Evolutionary conservation across 2,113 vertebrate genomes (phyloP), one percentile per base, ranked within the genome.

Genomic region (Garra rufa): DNA sequence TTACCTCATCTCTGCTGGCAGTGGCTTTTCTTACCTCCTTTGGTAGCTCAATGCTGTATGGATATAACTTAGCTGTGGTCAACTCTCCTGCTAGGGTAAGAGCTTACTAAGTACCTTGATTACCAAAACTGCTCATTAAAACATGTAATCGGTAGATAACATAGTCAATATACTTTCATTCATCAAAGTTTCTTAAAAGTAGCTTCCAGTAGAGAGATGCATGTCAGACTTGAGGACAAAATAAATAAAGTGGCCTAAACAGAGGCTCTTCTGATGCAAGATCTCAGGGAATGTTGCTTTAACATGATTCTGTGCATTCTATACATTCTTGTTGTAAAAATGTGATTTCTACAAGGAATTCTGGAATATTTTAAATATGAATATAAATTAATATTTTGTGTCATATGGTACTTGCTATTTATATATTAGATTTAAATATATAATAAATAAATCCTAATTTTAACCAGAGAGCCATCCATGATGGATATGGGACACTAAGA

Each of bases 1-100:
- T 98, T 82, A 97, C 96, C 1, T 91, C 93, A 74, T 91, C 96
- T 19, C 87, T 97, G 86, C 78, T 98, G 89, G 94, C 94, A 0
- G 95, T 96, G 69, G 93, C 97, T 0, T 89, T 97, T 67, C 93
- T 98, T n/a, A 93, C 96, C 30, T 98, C 96, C 73, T 97, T 97
- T 3, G 96, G 97, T 84, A 97, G 96, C 84, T 98, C 97, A 26
- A 97, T 96, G 96, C 94, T 97, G n/a, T 98, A 97, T 86, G 97
- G 97, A 76, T 98, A 96, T 92, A 97, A 97, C 83, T 89, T 97
- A 87, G 97, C 97, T 0, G 96, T 97, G 84, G 96, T 98, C 87
- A 98, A 98, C 92, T 96, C 97, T 0, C 97, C 96, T 0, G 94
- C 96, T 0, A 90, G 19, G 94, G 96, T 97, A 94, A 95, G 94